Evolutionary conservation across 2,888 invertebrate genomes (phyloP), one percentile per base, ranked within the genome.

Genomic region (Unio pictorum): DNA sequence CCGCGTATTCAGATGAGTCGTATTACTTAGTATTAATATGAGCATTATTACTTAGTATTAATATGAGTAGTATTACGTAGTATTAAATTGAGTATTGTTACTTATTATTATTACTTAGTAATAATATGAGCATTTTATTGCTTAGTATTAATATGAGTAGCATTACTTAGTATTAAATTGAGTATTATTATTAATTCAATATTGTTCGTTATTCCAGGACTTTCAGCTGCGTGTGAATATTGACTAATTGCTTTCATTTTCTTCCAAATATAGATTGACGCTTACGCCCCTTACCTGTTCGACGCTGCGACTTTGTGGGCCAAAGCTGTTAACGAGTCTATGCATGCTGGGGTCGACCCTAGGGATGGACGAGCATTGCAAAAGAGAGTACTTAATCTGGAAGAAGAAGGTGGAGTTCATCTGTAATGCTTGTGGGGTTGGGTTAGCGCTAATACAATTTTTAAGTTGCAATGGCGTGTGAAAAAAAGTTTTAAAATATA

Each of bases 221-320:
- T 45, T 45, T 15, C 11, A 15, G 15, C 11, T 15, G 45, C 11
- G 15, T 45, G 15, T 15, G 0, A 45, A 1, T 45, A 45, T 45
- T 15, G 45, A 11, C 45, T 45, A 59, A n/a, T 62, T n/a, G 30
- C 0, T 66, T 20, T 66, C 11, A n/a, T 30, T 45, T 45, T 45
- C 11, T 45, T 45, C 8, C 45, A 11, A 45, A 45, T 11, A 45
- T 15, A 80, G 81, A 68, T 81, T 56, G 86, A 86, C 68, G 84
- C 84, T 18, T 86, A 86, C 65, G 80, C 86, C 0, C 85, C 87
- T 0, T 87, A 83, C 69, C 69, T 87, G 30, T 84, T 81, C 61
- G 87, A 87, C 66, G 84, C 86, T n/a, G 77, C 81, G 3, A 57
- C 83, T 15, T 68, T 83, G 23, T 87, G 86, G 86, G 87, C 84